phyloP scores from a whole-genome alignment of 2,888 invertebrate genomes.

The Hemaris fuciformis region DNA sequence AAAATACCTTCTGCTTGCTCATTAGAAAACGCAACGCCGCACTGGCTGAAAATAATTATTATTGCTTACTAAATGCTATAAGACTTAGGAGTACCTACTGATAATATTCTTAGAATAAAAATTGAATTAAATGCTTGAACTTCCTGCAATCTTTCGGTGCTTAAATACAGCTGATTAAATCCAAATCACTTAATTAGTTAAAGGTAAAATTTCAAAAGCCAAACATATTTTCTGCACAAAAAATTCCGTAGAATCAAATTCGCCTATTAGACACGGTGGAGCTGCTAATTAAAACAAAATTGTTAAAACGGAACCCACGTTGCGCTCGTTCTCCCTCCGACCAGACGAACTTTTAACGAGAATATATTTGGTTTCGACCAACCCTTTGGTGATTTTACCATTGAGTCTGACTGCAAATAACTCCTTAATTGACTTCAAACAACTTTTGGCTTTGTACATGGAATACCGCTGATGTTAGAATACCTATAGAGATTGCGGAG shows the following conservation, averaged over 20 bases:
- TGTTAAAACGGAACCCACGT: constrained; percentile 69
- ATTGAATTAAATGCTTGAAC: background rate
- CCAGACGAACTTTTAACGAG: constrained; percentile 80
- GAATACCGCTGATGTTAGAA: constrained; percentile 49
- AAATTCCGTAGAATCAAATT: constrained; percentile 61
- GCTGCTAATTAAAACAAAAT: constrained; percentile 80
- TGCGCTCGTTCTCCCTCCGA: constrained; percentile 50
- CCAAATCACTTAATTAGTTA: background rate
- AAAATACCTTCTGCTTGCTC: too few species aligned
- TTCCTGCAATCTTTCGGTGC: background rate
- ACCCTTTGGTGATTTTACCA: constrained; percentile 80
- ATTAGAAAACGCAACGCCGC: too few species aligned
- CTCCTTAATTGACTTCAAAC: constrained; percentile 79
- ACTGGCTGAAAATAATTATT: too few species aligned
- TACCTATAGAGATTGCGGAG: background rate
- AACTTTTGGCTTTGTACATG: constrained; percentile 64
- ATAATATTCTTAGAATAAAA: too few species aligned
- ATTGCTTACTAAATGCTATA: too few species aligned
- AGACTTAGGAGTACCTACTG: too few species aligned
- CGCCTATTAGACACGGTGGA: constrained; percentile 65
- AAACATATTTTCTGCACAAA: constrained; percentile 31
- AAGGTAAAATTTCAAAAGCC: background rate
- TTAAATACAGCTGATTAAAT: background rate
- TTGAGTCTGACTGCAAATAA: constrained; percentile 79
- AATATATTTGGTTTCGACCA: constrained; percentile 79